Base-by-base conservation (phyloP, 1,140 invertebrate genomes). In the Pogonomyrmex barbatus region DNA sequence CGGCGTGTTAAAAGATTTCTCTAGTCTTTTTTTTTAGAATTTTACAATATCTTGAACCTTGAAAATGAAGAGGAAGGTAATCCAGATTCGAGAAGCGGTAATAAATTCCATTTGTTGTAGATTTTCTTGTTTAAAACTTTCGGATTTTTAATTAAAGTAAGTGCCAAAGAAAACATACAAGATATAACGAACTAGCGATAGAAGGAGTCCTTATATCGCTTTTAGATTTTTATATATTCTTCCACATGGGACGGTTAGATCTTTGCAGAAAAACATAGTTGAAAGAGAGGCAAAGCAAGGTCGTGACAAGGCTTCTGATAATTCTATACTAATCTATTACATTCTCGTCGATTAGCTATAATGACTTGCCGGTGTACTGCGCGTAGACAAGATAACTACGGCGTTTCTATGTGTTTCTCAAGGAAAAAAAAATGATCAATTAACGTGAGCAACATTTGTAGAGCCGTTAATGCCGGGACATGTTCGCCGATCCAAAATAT, bases 291-390 rank as follows among this genome's bases (percentile, higher is more conserved):
- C 8, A 14, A 45, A 70, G 8, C 24, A 81, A 81, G 50, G 65
- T 56, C 63, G 10, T 58, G 65, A 45, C 36, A 47, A 81, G 65
- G 65, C 47, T 81, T 56, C 78, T 47, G 36, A 81, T 81, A 54
- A 39, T 81, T 56, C 36, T 70, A 56, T 45, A 45, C 14, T 24
- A 70, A 70, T 81, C 65, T 39, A 70, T 81, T 70, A 65, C 39
- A 81, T n/a, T n/a, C n/a, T n/a, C 0, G 24, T 68, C 78, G 78
- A 81, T 81, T 81, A 81, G 30, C 78, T 81, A 58, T 81, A 70
- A 58, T 58, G 67, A 56, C 50, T 81, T 70, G 17, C 12, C 36
- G 42, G 30, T 78, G n/a, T 65, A 36, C 42, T 56, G 73, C n/a
- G 58, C 9, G 36, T 33, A n/a, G n/a, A 62, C 62, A 81, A 68